Base-by-base conservation (phyloP, 2,113 vertebrate species). In the Oceanodroma tethys region DNA sequence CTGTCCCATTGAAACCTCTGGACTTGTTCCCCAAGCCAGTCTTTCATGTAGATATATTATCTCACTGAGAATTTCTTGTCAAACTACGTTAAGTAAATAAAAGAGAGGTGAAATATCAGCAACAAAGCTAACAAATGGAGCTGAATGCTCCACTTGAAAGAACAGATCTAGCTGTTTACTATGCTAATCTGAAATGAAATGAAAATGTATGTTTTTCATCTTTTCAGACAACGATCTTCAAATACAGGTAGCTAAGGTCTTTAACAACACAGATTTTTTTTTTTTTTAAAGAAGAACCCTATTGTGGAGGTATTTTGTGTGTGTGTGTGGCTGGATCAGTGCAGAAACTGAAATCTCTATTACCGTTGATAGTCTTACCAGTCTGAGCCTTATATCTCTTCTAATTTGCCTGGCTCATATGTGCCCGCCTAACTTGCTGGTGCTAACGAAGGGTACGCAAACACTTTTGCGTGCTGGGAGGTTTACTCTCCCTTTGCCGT, bases 51-150 rank as follows among this genome's bases (percentile, higher is more conserved):
- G 97, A 96, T 97, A 92, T 86, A 98, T 98, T 97, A 98, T 98
- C 97, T 98, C 97, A 83, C 93, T 95, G 96, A 98, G 97, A 98
- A 97, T 98, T 98, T 98, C 97, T 97, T 98, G 98, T 98, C 98
- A 98, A 98, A 98, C 95, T 97, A 93, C 94, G 97, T 95, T 97
- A 98, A 98, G 97, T 98, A 98, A 98, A 98, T 98, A 98, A 97
- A 97, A 88, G 89, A 93, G 95, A 98, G 97, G 96, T 97, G 96
- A 98, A 98, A 97, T 98, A 98, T 94, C 97, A 98, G 97, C 98
- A 98, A 97, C 98, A 97, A 97, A 97, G 95, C 97, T 98, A 97
- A 97, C 96, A 98, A 98, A 98, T 96, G 96, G 96, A 97, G 93
- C 82, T 9, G 78, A 97, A 96, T 90, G 93, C 95, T 97, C 95